These are phyloP conservation scores for Cheilosia urbana DNA, from an alignment of 2,888 invertebrate species.

Conservation along the genomic window DNA sequence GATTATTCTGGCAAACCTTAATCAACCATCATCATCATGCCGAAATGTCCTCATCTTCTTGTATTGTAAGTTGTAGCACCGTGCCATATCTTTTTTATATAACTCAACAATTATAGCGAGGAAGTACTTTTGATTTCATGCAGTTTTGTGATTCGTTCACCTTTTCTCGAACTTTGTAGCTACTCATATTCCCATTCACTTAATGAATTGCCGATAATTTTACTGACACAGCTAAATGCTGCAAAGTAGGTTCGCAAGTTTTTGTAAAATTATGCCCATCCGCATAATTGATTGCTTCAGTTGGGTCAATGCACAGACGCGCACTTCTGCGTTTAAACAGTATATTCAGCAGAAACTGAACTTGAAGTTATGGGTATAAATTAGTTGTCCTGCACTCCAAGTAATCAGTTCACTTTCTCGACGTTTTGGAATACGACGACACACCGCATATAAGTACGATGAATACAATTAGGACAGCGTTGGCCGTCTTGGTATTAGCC, in stretches of 20 bases:
- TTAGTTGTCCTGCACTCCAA: not conserved
- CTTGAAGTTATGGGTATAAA: slow-evolving; percentile 50
- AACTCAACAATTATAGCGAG: too few relatives aligned
- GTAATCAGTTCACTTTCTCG: slow-evolving; percentile 60
- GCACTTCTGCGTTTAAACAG: not conserved
- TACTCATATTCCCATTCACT: not conserved
- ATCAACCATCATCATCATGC: too few relatives aligned
- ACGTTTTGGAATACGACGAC: slow-evolving; percentile 23
- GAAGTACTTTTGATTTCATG: too few relatives aligned
- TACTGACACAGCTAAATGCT: slow-evolving; percentile 18
- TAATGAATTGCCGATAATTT: not conserved
- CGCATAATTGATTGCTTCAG: not conserved
- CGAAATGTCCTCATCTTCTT: too few relatives aligned
- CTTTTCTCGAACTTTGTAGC: not conserved
- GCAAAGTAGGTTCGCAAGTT: not conserved
- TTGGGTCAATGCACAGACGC: slow-evolving; percentile 25
- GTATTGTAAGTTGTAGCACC: too few relatives aligned
- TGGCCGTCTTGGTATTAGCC: slow-evolving; percentile 44
- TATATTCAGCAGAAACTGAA: slow-evolving; percentile 21
- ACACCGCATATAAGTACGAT: slow-evolving; percentile 18
- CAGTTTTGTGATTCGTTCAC: not conserved
- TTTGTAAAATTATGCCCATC: slow-evolving; percentile 31
- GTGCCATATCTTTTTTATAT: too few relatives aligned
- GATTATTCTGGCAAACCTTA: too few relatives aligned
- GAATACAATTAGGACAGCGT: slow-evolving; percentile 39